Evolutionary conservation across 1,140 invertebrate species (phyloP).

Genomic region (Wasmannia auropunctata): DNA sequence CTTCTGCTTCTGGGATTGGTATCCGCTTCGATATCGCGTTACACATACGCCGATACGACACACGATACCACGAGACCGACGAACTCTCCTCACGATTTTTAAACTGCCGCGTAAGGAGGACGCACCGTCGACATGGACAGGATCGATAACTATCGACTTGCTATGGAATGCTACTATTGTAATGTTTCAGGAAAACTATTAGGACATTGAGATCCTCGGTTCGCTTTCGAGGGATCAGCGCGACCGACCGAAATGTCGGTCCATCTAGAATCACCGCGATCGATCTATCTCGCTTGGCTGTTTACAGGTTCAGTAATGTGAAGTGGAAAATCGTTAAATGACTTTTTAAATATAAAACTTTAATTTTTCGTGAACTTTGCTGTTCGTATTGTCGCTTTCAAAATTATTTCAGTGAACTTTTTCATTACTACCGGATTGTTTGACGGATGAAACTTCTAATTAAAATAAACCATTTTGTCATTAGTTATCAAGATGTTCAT

Average conservation of each 20-base stretch:
- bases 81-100: constrained; percentile 46
- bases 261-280: not conserved
- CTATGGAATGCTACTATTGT: constrained; percentile 82
- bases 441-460: not conserved
- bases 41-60: constrained; percentile 49
- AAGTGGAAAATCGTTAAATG: constrained; percentile 18
- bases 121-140: constrained; percentile 71
- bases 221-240: not conserved
- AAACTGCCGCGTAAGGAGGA: constrained; percentile 36
- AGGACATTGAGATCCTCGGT: constrained; percentile 9
- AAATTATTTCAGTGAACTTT: not conserved
- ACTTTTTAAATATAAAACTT: not conserved
- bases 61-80: constrained; percentile 17
- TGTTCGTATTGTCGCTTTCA: not conserved
- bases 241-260: not conserved
- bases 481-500: constrained; percentile 18
- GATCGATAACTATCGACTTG: constrained; percentile 78
- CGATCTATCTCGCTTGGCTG: not conserved
- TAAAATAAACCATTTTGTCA: constrained; percentile 15
- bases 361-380: not conserved
- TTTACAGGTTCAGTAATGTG: not conserved
- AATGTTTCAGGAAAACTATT: constrained; percentile 39
- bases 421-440: not conserved
- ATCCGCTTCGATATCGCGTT: constrained; percentile 54
- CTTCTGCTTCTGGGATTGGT: constrained; percentile 1